phyloP scores from a whole-genome alignment of 1,140 invertebrate species.

The Eueides isabella region DNA sequence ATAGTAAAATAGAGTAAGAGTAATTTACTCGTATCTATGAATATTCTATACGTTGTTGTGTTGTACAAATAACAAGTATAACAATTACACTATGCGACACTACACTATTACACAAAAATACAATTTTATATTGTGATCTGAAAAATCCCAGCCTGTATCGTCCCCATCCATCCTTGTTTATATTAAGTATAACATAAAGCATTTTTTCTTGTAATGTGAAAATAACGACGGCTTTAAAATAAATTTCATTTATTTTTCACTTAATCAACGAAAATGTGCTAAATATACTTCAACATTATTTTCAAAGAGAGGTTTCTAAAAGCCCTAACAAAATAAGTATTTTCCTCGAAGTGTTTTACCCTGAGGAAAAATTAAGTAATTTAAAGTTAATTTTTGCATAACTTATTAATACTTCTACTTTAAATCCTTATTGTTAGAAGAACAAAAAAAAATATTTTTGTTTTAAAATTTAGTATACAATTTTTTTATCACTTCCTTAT shows the following conservation, averaged over 20 bases:
- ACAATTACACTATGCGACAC: no score
- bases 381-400: background rate
- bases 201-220: background rate
- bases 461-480: no score
- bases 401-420: background rate
- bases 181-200: background rate
- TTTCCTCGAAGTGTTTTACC: background rate
- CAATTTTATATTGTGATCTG: no score
- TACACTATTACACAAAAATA: no score
- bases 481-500: no score
- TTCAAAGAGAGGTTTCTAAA: background rate
- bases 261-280: background rate
- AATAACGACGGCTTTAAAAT: background rate
- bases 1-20: no score
- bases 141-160: no score
- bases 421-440: background rate
- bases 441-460: no score
- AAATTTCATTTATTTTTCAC: background rate
- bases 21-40: no score
- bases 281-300: background rate
- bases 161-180: no score
- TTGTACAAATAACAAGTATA: no score
- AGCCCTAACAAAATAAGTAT: background rate
- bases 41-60: no score
- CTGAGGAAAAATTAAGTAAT: slow-evolving; percentile 1